phyloP scores from a whole-genome alignment of 1,140 invertebrate species.

The Choristoneura fumiferana region DNA sequence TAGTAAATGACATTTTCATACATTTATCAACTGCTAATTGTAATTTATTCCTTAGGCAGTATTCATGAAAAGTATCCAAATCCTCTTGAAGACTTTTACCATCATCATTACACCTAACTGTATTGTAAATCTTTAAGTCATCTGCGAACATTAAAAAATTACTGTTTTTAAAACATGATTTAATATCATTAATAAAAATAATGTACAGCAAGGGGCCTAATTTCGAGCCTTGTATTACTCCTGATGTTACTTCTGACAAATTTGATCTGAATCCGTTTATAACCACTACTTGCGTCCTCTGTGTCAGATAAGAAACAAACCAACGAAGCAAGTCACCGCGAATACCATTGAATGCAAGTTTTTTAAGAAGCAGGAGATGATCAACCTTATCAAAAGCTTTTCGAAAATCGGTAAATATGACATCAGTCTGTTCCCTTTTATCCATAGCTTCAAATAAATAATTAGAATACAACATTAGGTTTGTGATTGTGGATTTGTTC shows the following conservation, averaged over 20 bases:
- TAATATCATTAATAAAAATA: constrained; percentile 12
- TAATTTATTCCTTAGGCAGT: neutral
- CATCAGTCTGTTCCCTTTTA: too few species aligned
- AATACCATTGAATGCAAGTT: too few species aligned
- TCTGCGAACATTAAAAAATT: neutral
- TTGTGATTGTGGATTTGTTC: too few species aligned
- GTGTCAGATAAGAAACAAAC: constrained; percentile 2
- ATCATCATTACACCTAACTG: neutral
- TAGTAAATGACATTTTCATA: neutral
- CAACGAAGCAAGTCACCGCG: constrained; percentile 1
- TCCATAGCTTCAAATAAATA: too few species aligned
- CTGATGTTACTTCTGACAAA: neutral
- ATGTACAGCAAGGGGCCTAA: constrained; percentile 3
- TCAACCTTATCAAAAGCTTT: too few species aligned
- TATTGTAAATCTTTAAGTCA: neutral
- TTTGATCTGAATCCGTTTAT: neutral
- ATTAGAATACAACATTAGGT: too few species aligned
- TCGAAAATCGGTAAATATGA: too few species aligned
- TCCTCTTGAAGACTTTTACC: neutral
- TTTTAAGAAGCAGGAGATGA: too few species aligned
- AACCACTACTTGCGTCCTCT: neutral
- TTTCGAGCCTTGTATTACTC: neutral
- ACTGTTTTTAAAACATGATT: neutral
- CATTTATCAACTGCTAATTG: neutral
- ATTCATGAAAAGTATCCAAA: neutral